Evolutionary conservation across 2,888 invertebrate genomes (phyloP), one percentile per base, ranked within the genome.

Genomic region (Mantis religiosa): DNA sequence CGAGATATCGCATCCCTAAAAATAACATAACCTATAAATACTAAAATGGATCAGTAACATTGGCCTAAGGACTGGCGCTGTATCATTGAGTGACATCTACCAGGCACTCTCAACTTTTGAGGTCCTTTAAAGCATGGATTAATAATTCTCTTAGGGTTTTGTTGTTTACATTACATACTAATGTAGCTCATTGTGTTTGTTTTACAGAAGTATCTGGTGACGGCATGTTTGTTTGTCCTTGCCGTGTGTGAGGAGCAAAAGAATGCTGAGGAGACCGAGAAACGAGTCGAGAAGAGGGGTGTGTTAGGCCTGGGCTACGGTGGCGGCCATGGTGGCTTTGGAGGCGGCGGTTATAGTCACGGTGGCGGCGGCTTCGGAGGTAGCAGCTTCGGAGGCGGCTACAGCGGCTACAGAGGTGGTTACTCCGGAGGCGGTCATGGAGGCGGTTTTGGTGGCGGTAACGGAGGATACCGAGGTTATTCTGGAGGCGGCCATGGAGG

Each of bases 261-360:
- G 83, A 84, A 88, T 20, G 34, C 25, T 20, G 30, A 88, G 28
- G 12, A 82, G 28, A 91, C 90, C 82, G 96, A 96, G 90, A 97
- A 95, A 93, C 95, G 94, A 91, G 94, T 94, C 91, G 95, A 94
- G 91, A 95, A 95, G 91, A 93, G 95, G 92, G 95, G 95, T 90
- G 93, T 95, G 27, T 93, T 94, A 82, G 94, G 94, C 89, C 94
- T 93, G 90, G 92, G 92, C 91, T 97, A 97, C 92, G 97, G 97
- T 6, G 41, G 41, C 12, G 41, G 41, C 12, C 41, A 41, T 41
- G 41, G 41, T 41, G 41, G 41, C 41, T 41, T 41, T 88, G 97
- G 97, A 93, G 97, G 96, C 90, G 95, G 96, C 92, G 92, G 92
- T 85, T 92, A 92, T 6, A 92, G 92, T 71, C 90, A 91, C 47